Percentiles rank a stretch among this genome's conserved stretches.
Evolutionary conservation across 2,113 vertebrate genomes (phyloP).

Genomic region (Lepus americanus): DNA sequence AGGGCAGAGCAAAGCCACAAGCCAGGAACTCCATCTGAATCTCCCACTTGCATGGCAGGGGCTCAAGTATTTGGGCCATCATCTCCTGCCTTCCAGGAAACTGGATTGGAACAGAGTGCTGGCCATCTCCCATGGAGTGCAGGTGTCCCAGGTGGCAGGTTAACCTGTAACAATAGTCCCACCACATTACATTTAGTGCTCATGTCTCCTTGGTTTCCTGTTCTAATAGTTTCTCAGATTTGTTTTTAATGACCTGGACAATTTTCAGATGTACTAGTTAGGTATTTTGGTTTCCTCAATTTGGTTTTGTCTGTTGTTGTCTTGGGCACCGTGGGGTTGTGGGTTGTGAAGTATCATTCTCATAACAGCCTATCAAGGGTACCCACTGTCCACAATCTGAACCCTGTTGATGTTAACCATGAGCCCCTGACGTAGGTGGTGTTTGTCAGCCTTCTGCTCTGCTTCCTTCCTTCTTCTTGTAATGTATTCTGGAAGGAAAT

Average conservation of each 20-base stretch:
- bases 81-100: too few relatives aligned
- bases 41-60: too few relatives aligned
- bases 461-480: neutral
- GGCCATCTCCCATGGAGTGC: too few relatives aligned
- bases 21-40: too few relatives aligned
- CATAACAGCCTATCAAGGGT: neutral
- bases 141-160: too few relatives aligned
- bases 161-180: too few relatives aligned
- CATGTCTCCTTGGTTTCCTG: neutral
- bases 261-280: neutral
- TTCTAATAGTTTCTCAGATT: neutral
- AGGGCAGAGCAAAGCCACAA: too few relatives aligned
- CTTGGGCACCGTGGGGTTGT: neutral
- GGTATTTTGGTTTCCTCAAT: neutral
- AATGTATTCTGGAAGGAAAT: neutral
- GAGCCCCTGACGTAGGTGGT: neutral
- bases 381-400: neutral
- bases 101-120: too few relatives aligned
- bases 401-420: neutral
- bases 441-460: neutral
- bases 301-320: neutral
- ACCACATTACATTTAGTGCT: neutral
- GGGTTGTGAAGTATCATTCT: neutral
- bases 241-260: constrained; percentile 25
- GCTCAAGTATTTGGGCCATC: too few relatives aligned